Percentiles rank a stretch among this genome's conserved stretches.
Evolutionary conservation across 2,888 invertebrate species (phyloP).

Genomic region (Caenorhabditis sinica): DNA sequence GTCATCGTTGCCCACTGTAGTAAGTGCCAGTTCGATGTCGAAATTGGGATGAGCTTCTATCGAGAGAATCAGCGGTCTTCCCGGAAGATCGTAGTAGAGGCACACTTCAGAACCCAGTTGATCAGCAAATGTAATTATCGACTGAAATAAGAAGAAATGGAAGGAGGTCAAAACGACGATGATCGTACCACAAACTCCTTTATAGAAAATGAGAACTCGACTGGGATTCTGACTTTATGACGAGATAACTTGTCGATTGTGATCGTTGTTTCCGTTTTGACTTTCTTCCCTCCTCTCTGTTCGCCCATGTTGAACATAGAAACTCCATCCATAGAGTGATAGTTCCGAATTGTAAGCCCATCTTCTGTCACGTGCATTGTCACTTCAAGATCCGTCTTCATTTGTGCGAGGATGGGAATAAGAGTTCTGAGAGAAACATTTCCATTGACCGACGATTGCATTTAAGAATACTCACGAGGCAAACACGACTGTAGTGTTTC

Average conservation of each 20-base stretch:
- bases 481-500: slow-evolving; percentile 59
- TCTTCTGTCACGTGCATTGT: slow-evolving; percentile 42
- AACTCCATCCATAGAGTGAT: slow-evolving; percentile 33
- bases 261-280: slow-evolving; percentile 57
- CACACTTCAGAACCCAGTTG: slow-evolving; percentile 55
- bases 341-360: slow-evolving; percentile 50
- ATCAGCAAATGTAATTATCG: slow-evolving; percentile 59
- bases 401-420: slow-evolving; percentile 54
- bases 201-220: slow-evolving; percentile 56
- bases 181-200: slow-evolving; percentile 50
- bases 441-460: no score
- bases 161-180: neutral
- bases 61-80: slow-evolving; percentile 52
- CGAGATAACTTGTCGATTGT: slow-evolving; percentile 41
- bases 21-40: slow-evolving; percentile 54
- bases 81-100: slow-evolving; percentile 61
- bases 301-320: slow-evolving; percentile 31
- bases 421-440: slow-evolving; percentile 43
- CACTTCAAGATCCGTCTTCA: slow-evolving; percentile 60
- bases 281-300: slow-evolving; percentile 35
- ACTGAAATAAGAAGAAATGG: neutral
- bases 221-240: slow-evolving; percentile 40
- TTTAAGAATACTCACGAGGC: slow-evolving; percentile 45
- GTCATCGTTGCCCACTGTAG: slow-evolving; percentile 54
- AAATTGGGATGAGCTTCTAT: slow-evolving; percentile 60